Percentiles rank a stretch among this genome's conserved stretches.
Evolutionary conservation across 92 coral and sea anemone species (phyloP).

Genomic region (Parazoanthus darwini): DNA sequence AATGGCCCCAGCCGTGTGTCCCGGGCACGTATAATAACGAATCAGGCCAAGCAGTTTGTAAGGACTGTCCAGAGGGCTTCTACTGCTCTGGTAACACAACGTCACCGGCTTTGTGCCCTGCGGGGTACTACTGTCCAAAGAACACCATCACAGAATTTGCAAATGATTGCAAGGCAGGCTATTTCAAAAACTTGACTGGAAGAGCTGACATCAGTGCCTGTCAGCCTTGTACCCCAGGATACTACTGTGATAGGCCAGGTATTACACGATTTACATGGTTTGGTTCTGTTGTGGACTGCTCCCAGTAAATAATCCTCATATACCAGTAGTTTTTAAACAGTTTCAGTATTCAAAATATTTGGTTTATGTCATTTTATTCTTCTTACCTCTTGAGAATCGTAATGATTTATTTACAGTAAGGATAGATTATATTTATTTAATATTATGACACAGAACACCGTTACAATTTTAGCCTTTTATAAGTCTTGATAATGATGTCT

Average conservation of each 20-base stretch:
- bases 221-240: slow-evolving; percentile 89
- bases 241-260: slow-evolving; percentile 89
- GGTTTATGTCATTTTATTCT: too few relatives aligned
- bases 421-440: too few relatives aligned
- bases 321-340: too few relatives aligned
- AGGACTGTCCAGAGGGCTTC: slow-evolving; percentile 83
- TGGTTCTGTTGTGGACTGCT: too few relatives aligned
- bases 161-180: slow-evolving; percentile 81
- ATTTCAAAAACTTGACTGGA: slow-evolving; percentile 89
- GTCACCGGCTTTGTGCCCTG: slow-evolving; percentile 76
- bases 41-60: slow-evolving; percentile 74
- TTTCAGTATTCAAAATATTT: too few relatives aligned
- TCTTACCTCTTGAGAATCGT: too few relatives aligned
- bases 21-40: slow-evolving; percentile 86
- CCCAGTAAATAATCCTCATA: too few relatives aligned
- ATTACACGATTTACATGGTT: not conserved
- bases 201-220: slow-evolving; percentile 71
- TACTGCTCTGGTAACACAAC: slow-evolving; percentile 93
- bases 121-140: slow-evolving; percentile 85
- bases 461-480: too few relatives aligned
- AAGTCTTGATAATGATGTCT: too few relatives aligned
- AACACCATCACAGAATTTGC: slow-evolving; percentile 64
- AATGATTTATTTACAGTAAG: too few relatives aligned
- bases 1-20: slow-evolving; percentile 80
- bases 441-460: too few relatives aligned